Conservation (phyloP, 2,113 vertebrate species). For the Formicarius rufipectus region DNA sequence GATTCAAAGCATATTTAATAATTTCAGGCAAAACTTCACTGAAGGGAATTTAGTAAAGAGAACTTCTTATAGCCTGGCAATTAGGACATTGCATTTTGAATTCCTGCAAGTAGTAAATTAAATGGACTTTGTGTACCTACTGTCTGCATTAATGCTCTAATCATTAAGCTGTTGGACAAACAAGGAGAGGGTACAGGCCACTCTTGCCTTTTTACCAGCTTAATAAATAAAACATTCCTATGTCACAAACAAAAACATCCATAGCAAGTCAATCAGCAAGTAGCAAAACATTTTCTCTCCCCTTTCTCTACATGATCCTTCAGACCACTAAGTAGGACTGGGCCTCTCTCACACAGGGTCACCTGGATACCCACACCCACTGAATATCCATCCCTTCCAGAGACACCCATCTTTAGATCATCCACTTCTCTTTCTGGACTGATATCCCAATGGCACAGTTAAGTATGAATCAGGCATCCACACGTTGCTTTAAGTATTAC, state of each 20-base stretch:
- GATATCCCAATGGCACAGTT: background rate
- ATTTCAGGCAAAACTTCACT: background rate
- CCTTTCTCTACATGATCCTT: background rate
- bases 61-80: background rate
- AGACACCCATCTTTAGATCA: background rate
- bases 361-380: background rate
- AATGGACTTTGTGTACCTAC: background rate
- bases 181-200: background rate
- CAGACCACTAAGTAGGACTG: background rate
- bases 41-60: background rate
- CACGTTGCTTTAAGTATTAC: background rate
- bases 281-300: background rate
- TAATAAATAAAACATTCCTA: background rate
- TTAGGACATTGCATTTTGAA: background rate
- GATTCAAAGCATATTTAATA: background rate
- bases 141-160: background rate
- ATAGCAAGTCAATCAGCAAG: background rate
- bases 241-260: background rate
- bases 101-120: background rate
- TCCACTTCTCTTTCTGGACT: background rate
- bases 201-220: background rate
- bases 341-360: background rate
- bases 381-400: background rate
- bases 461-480: background rate
- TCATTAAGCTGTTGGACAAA: conserved; percentile 4